These are phyloP conservation scores for Pachypeltis micranthus DNA, from an alignment of 1,140 invertebrate genomes.

Conservation along the genomic window DNA sequence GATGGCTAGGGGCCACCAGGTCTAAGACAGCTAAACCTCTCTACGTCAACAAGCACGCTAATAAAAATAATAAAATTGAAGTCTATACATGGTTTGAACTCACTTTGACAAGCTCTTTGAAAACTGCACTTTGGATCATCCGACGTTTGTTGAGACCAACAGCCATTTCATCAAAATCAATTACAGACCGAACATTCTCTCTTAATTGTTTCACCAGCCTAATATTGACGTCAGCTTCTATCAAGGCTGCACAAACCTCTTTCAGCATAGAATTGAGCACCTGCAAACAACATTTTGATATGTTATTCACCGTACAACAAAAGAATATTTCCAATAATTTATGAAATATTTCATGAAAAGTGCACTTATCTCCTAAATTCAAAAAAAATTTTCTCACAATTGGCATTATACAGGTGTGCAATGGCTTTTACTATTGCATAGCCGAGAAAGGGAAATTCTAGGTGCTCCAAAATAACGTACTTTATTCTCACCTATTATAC, in stretches of 20 bases:
- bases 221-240: conserved; percentile 99
- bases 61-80: no score
- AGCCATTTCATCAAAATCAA: conserved; percentile 99
- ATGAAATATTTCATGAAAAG: no score
- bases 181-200: conserved; percentile 95
- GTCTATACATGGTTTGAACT: no score
- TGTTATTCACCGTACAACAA: no score
- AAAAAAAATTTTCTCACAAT: background rate
- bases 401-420: background rate
- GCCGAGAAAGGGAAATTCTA: no score
- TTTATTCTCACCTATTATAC: no score
- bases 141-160: conserved; percentile 94
- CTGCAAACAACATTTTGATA: conserved; percentile 44
- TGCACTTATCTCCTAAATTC: background rate
- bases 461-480: no score
- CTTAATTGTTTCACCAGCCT: conserved; percentile 88
- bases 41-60: no score
- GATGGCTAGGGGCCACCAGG: no score
- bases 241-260: conserved; percentile 91
- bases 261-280: conserved; percentile 99
- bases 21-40: no score
- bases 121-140: conserved; percentile 98
- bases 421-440: background rate
- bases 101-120: conserved; percentile 96
- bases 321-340: no score